phyloP scores from a whole-genome alignment of 2,888 invertebrate species.

The Acleris literana region DNA sequence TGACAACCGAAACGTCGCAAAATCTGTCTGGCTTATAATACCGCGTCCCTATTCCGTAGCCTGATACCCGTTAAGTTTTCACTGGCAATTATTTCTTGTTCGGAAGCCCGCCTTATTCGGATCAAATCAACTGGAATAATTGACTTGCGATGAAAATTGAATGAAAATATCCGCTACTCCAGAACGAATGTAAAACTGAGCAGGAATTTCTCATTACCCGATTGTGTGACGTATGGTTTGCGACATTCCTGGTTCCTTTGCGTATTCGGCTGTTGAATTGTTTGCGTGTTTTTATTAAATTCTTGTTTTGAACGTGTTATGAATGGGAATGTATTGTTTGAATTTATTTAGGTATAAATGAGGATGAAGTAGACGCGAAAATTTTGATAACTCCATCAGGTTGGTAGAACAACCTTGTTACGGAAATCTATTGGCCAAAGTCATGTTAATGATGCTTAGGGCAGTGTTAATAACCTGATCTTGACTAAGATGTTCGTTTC shows the following conservation, averaged over 20 bases:
- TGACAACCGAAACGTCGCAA: not conserved
- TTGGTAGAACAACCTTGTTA: too few species aligned
- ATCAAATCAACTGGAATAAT: conserved; percentile 53
- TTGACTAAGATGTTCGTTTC: too few species aligned
- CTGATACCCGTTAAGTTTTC: conserved; percentile 32
- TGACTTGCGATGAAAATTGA: conserved; percentile 48
- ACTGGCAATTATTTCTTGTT: conserved; percentile 37
- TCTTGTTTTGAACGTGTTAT: conserved; percentile 5
- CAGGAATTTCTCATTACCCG: conserved; percentile 27
- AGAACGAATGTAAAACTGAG: conserved; percentile 36
- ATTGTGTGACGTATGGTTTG: conserved; percentile 22
- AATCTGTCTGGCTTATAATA: conserved; percentile 1
- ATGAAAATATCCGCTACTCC: conserved; percentile 44
- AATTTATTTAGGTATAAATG: too few species aligned
- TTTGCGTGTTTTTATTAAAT: conserved; percentile 25
- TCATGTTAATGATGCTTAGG: too few species aligned
- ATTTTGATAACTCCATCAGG: too few species aligned
- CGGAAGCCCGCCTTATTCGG: conserved; percentile 23
- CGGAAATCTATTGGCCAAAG: too few species aligned
- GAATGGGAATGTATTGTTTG: not conserved
- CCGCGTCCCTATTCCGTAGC: not conserved
- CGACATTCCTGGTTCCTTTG: not conserved
- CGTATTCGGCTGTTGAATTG: not conserved
- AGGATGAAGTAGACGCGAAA: too few species aligned
- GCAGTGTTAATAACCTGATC: too few species aligned